Base-by-base conservation (phyloP, 2,113 vertebrate genomes). In the Sigmodon hispidus region DNA sequence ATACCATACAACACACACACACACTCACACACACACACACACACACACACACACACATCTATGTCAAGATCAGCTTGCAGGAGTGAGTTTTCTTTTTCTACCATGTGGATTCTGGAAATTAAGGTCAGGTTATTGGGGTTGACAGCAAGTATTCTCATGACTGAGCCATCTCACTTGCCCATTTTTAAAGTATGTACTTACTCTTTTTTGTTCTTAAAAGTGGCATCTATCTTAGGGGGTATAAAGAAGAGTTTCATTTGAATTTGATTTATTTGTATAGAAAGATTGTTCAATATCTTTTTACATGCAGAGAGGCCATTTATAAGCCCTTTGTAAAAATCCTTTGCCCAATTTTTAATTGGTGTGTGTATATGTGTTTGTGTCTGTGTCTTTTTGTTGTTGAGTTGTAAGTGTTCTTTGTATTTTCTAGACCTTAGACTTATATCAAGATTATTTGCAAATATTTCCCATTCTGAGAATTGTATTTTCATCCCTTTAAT, bases 191-290 rank as follows among this genome's bases (percentile, higher is more conserved):
- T 45, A 63, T 45, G 31, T 22, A 17, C 31, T 61, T 84, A 45
- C 63, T 45, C 55, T 40, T 83, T 61, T 40, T 7, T 80, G 57
- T 61, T 63, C 15, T 84, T 29, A 43, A 76, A 84, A 67, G 73
- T 36, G 29, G 36, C 7, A 36, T 48, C 15, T 40, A 67, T 81
- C 13, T 65, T 55, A 86, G 22, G 61, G 40, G 40, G 6, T 84
- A 40, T 93, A 63, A 95, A 90, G 48, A 61, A 34, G 5, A 70
- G 63, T n/a, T 24, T 91, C 59, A 80, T 69, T 79, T 95, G 81
- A 29, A 52, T 90, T 86, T 91, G 57, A 89, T 86, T 80, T 89
- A 43, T 24, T 93, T 84, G 89, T 97, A 65, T 92, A 16, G 80
- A 89, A 86, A 69, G 7, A 79, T 76, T 65, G 43, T 50, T 55